phyloP scores from a whole-genome alignment of 2,797 vertebrate species.

The Siniperca scherzeri region DNA sequence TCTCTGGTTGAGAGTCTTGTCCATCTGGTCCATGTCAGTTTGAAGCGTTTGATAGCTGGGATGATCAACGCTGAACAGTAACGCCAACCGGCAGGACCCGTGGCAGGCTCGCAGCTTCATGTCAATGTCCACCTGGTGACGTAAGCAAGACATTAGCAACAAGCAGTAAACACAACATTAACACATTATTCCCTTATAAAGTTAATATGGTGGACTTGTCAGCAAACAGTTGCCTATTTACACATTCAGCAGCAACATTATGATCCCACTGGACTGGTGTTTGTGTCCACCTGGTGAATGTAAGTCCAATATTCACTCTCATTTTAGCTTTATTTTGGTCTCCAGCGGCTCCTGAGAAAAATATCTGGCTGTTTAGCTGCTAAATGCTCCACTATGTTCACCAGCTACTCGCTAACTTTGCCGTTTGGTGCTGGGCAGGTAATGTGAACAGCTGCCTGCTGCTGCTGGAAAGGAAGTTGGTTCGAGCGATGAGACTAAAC shows the following conservation, averaged over 20 bases:
- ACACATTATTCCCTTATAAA: no score
- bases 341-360: no score
- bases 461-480: no score
- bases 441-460: no score
- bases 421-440: no score
- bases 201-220: not conserved
- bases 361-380: no score
- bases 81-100: constrained; percentile 87
- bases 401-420: not conserved
- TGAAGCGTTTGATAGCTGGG: constrained; percentile 80
- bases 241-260: not conserved
- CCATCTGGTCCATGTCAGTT: constrained; percentile 69
- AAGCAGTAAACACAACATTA: not conserved
- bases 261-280: no score
- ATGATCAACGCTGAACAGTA: constrained; percentile 80
- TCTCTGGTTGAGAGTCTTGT: not conserved
- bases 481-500: no score
- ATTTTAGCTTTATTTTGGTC: not conserved
- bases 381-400: no score
- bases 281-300: no score
- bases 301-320: no score
- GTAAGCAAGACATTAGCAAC: not conserved
- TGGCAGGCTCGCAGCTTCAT: constrained; percentile 91
- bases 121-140: constrained; percentile 91
- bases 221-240: no score